Percentiles rank a stretch among this genome's conserved stretches.
phyloP scores from a whole-genome alignment of 1,140 invertebrate species.

The Ostrea edulis region DNA sequence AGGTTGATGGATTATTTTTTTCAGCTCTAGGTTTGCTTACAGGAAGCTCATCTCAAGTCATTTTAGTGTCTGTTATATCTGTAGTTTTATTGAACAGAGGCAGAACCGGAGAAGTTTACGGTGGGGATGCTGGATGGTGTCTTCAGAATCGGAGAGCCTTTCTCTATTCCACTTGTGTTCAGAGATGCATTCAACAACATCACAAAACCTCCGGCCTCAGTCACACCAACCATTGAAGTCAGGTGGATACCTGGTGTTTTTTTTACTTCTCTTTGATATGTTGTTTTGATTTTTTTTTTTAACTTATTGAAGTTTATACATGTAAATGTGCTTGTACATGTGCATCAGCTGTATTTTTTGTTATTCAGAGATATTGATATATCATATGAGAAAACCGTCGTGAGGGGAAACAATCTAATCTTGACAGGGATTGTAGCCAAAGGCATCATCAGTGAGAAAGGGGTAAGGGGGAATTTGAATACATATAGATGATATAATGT shows the following conservation, averaged over 20 bases:
- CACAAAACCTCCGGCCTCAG: slow-evolving; percentile 70
- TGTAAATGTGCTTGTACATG: not conserved
- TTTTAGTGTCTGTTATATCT: not conserved
- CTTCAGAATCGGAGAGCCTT: slow-evolving; percentile 76
- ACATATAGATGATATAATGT: no score
- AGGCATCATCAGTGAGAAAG: slow-evolving; percentile 65
- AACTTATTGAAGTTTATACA: not conserved
- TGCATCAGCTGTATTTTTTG: not conserved
- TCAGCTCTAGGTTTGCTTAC: no score
- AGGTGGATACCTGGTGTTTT: not conserved
- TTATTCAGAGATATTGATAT: slow-evolving; percentile 76
- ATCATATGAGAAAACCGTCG: slow-evolving; percentile 65
- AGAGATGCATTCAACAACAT: slow-evolving; percentile 77
- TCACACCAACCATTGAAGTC: slow-evolving; percentile 67
- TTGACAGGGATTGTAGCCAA: slow-evolving; percentile 75
- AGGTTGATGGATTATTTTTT: not conserved
- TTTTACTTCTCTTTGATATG: no score
- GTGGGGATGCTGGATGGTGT: slow-evolving; percentile 78
- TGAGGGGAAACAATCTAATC: slow-evolving; percentile 73
- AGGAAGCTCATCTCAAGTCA: not conserved
- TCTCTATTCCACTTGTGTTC: slow-evolving; percentile 78
- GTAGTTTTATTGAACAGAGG: slow-evolving; percentile 71
- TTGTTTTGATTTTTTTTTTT: no score
- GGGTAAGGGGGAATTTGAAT: not conserved
- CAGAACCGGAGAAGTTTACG: slow-evolving; percentile 75